Evolutionary conservation across 2,888 invertebrate genomes (phyloP).

Genomic region (Acrobasis consociella): DNA sequence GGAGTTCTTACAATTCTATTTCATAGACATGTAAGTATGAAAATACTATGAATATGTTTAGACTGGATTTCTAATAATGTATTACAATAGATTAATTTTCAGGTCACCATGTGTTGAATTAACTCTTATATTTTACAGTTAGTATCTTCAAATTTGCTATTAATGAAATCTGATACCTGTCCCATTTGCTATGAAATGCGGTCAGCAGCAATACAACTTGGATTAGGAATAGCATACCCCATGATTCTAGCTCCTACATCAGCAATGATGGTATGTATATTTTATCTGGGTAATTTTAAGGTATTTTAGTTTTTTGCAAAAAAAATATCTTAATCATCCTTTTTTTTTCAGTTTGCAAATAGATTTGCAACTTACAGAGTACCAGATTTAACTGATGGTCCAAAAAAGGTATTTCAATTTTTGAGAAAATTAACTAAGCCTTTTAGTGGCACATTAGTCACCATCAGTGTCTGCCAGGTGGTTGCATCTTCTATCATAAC

Average conservation of each 20-base stretch:
- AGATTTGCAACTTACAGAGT: constrained; percentile 84
- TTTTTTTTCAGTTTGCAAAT: constrained; percentile 82
- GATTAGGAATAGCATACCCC: constrained; percentile 83
- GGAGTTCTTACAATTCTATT: constrained; percentile 75
- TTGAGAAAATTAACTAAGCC: constrained; percentile 80
- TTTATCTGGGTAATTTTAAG: constrained; percentile 20
- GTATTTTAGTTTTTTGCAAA: too few relatives aligned
- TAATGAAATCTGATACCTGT: constrained; percentile 81
- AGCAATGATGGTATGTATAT: constrained; percentile 80
- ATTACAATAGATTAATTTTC: too few relatives aligned
- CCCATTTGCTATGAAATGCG: constrained; percentile 85
- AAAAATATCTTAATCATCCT: background rate
- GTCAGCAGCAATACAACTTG: constrained; percentile 80
- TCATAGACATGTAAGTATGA: constrained; percentile 81
- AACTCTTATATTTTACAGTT: constrained; percentile 59
- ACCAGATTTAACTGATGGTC: constrained; percentile 84
- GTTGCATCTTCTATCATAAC: constrained; percentile 82
- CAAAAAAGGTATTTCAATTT: constrained; percentile 77
- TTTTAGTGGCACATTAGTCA: constrained; percentile 71
- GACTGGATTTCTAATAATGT: too few relatives aligned
- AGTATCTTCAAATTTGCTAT: constrained; percentile 80
- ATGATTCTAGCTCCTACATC: constrained; percentile 82
- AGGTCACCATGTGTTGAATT: background rate
- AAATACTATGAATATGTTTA: constrained; percentile 21
- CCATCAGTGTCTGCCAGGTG: constrained; percentile 76